These are phyloP conservation scores for Agapornis canus DNA, from an alignment of 2,797 vertebrate genomes.

Conservation along the genomic window DNA sequence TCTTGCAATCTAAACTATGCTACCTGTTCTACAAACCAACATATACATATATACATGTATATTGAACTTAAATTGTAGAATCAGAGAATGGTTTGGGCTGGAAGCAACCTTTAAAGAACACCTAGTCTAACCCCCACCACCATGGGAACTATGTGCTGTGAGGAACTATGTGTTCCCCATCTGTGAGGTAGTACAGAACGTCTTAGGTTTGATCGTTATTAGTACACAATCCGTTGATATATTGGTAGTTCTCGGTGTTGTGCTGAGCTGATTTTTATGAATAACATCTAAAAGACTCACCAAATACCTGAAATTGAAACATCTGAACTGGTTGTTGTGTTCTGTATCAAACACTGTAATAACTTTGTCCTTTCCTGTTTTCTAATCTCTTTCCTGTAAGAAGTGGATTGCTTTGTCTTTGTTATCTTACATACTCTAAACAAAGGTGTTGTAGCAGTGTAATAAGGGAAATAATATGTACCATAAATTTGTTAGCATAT, in stretches of 20 bases:
- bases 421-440: background rate
- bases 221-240: background rate
- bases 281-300: background rate
- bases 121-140: background rate
- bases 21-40: background rate
- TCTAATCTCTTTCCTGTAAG: background rate
- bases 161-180: background rate
- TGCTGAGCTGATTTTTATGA: background rate
- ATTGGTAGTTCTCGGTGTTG: background rate
- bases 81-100: background rate
- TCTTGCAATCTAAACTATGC: background rate
- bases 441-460: background rate
- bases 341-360: background rate
- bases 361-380: background rate
- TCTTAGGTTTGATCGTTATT: background rate
- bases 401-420: background rate
- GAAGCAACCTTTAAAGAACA: background rate
- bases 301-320: background rate
- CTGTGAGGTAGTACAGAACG: background rate
- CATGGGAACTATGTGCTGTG: background rate
- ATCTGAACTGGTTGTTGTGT: background rate
- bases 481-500: background rate
- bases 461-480: background rate
- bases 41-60: background rate
- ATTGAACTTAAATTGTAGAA: background rate